Conservation (phyloP, 2,888 invertebrate species). For the Thereva nobilitata region DNA sequence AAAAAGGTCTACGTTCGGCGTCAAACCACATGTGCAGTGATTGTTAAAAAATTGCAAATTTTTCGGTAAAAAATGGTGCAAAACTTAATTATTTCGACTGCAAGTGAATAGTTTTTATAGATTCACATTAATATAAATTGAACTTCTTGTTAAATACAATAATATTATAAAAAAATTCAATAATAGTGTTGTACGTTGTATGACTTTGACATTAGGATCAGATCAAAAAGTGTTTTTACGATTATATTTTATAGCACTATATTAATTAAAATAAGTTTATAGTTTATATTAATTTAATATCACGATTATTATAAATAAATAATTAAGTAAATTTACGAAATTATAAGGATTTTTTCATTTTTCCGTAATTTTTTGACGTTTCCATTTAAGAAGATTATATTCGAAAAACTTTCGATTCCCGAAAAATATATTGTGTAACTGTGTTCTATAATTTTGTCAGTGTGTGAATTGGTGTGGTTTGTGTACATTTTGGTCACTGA, state of each 20-base stretch:
- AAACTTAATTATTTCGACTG: conserved; percentile 51
- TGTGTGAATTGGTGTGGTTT: conserved; percentile 20
- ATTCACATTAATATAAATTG: too few species aligned
- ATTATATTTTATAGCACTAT: too few species aligned
- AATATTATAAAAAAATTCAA: too few species aligned
- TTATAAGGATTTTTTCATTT: too few species aligned
- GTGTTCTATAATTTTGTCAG: neutral
- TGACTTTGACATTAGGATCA: too few species aligned
- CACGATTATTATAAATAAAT: too few species aligned
- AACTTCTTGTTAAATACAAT: too few species aligned
- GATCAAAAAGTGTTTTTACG: too few species aligned
- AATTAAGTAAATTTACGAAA: too few species aligned
- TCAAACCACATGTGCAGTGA: conserved; percentile 67
- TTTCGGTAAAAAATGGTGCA: conserved; percentile 52
- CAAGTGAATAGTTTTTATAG: conserved; percentile 46
- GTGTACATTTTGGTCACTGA: conserved; percentile 27
- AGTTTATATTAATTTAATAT: too few species aligned
- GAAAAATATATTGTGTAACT: conserved; percentile 33
- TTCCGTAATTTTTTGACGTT: conserved; percentile 33
- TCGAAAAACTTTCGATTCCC: conserved; percentile 30
- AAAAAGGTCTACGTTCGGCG: conserved; percentile 70
- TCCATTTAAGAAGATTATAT: conserved; percentile 16
- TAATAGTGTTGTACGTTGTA: too few species aligned
- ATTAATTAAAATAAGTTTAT: too few species aligned
- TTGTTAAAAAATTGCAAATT: conserved; percentile 51